Percentiles rank a stretch among this genome's conserved stretches.
Evolutionary conservation across 2,888 invertebrate genomes (phyloP).

Genomic region (Eupithecia subfuscata): DNA sequence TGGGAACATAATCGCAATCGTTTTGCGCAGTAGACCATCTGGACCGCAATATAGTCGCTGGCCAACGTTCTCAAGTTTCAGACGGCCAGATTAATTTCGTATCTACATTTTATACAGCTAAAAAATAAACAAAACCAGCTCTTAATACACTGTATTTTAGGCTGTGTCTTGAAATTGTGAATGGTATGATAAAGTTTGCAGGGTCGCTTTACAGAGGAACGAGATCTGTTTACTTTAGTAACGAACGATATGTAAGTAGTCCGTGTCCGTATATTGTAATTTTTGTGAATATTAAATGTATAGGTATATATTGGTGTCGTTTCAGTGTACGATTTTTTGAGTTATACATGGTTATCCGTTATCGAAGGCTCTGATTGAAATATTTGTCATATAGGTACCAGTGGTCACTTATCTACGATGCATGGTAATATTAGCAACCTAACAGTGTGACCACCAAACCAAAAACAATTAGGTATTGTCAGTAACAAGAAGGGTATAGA

Average conservation of each 20-base stretch:
- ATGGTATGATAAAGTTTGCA: conserved; percentile 42
- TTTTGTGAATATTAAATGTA: not conserved
- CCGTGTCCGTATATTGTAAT: conserved; percentile 33
- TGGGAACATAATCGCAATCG: not conserved
- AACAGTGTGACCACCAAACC: not conserved
- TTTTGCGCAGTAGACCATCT: not conserved
- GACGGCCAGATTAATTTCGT: conserved; percentile 45
- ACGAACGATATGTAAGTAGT: not conserved
- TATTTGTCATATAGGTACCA: not conserved
- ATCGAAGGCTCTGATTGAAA: not conserved
- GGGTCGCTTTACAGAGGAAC: conserved; percentile 56
- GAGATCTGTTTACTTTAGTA: conserved; percentile 34
- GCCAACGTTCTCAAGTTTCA: conserved; percentile 67
- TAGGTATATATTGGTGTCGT: not conserved
- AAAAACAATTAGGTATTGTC: not conserved
- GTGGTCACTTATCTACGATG: not conserved
- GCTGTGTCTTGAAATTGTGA: conserved; percentile 35
- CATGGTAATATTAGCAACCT: not conserved
- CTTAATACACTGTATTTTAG: conserved; percentile 48
- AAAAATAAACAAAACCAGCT: conserved; percentile 49
- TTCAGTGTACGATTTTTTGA: not conserved
- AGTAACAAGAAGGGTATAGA: not conserved
- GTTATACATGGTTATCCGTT: not conserved
- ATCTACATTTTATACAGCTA: conserved; percentile 44
- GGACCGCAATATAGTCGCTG: conserved; percentile 64